phyloP scores from a whole-genome alignment of 2,888 invertebrate genomes.

The Drosophila conformis region DNA sequence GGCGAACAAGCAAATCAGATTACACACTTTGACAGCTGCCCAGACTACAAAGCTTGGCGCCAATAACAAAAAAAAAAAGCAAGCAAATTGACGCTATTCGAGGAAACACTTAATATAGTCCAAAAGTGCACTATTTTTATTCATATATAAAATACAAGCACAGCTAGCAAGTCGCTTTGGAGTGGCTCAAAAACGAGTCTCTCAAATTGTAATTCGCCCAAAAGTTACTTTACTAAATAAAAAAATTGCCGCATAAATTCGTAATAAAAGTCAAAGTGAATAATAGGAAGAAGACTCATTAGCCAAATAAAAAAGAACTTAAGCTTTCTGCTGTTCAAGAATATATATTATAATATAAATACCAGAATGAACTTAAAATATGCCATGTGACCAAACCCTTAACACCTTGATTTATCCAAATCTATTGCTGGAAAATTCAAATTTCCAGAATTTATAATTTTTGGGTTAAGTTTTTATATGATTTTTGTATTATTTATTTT shows the following conservation, averaged over 20 bases:
- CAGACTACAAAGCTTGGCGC: slow-evolving; percentile 54
- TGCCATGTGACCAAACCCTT: not conserved
- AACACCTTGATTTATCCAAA: slow-evolving; percentile 1
- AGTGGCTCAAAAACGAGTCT: not conserved
- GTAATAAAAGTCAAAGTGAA: slow-evolving; percentile 3
- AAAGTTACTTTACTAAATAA: not conserved
- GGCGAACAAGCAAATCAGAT: slow-evolving; percentile 40
- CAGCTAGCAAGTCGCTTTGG: not conserved
- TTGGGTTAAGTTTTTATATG: not conserved
- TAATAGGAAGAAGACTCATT: slow-evolving; percentile 3
- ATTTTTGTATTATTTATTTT: not conserved
- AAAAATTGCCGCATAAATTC: slow-evolving; percentile 16
- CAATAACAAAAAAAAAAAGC: slow-evolving; percentile 54
- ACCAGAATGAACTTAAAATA: not conserved
- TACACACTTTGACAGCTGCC: slow-evolving; percentile 14
- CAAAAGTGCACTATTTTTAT: not conserved
- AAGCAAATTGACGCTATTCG: slow-evolving; percentile 52
- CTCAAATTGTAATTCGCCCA: not conserved
- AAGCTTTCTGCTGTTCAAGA: not conserved
- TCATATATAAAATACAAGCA: not conserved
- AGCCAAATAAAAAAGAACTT: not conserved
- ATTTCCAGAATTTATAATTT: not conserved
- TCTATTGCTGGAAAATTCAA: not conserved
- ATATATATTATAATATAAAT: not conserved
- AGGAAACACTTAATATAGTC: slow-evolving; percentile 22